Evolutionary conservation across 2,113 vertebrate genomes (phyloP).

Genomic region (Solea senegalensis): DNA sequence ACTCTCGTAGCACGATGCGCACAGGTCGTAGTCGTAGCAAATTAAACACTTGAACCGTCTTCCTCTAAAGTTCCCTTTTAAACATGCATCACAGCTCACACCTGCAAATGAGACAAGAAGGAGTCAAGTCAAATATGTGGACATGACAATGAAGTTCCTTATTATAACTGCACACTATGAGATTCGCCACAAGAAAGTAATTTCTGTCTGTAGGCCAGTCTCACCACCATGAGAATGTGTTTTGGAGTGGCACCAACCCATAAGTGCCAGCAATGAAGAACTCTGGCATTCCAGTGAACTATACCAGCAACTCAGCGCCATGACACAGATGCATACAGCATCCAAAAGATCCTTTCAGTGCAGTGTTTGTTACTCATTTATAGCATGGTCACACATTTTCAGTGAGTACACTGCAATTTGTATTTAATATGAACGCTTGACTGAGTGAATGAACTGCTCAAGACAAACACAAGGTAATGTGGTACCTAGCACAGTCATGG

Average conservation of each 20-base stretch:
- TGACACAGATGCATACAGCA: neutral
- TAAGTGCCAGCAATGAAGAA: slow-evolving; percentile 52
- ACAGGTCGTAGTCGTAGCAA: slow-evolving; percentile 99
- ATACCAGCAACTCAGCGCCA: slow-evolving; percentile 33
- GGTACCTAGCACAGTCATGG: neutral
- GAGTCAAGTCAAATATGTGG: slow-evolving; percentile 9
- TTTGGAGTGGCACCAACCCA: slow-evolving; percentile 56
- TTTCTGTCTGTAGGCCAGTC: slow-evolving; percentile 26
- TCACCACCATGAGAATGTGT: slow-evolving; percentile 39
- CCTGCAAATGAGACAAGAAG: slow-evolving; percentile 80
- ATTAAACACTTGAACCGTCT: slow-evolving; percentile 99
- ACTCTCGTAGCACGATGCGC: slow-evolving; percentile 99
- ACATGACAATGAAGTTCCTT: slow-evolving; percentile 44
- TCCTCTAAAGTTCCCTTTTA: slow-evolving; percentile 99
- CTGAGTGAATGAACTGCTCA: neutral
- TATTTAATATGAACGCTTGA: neutral
- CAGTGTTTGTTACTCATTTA: slow-evolving; percentile 19
- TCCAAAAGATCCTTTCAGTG: slow-evolving; percentile 15
- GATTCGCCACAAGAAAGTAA: slow-evolving; percentile 10
- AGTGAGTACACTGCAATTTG: neutral
- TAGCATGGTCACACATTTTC: slow-evolving; percentile 1
- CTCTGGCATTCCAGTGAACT: slow-evolving; percentile 39
- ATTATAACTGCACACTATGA: slow-evolving; percentile 5
- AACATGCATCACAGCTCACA: slow-evolving; percentile 99
- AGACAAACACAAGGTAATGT: neutral